These are phyloP conservation scores for Tachina fera DNA, from an alignment of 2,888 invertebrate genomes.

Conservation along the genomic window DNA sequence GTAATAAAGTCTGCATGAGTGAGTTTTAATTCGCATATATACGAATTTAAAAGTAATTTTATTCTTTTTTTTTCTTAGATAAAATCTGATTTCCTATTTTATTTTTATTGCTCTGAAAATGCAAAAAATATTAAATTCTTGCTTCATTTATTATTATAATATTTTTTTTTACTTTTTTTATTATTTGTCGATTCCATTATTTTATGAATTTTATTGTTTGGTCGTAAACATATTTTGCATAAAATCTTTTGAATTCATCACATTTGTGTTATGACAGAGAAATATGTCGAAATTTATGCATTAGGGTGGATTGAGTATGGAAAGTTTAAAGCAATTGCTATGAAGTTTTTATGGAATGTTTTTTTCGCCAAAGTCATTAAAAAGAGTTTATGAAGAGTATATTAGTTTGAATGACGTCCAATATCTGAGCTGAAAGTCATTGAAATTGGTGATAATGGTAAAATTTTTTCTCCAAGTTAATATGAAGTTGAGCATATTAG, in stretches of 20 bases:
- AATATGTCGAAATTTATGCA: background rate
- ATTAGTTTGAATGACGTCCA: no score
- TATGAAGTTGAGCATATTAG: no score
- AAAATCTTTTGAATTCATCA: background rate
- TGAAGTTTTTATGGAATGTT: no score
- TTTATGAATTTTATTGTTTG: conserved; percentile 10
- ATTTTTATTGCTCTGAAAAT: conserved; percentile 23
- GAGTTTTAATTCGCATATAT: conserved; percentile 12
- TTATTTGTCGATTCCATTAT: no score
- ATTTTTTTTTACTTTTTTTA: background rate
- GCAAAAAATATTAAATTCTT: conserved; percentile 7
- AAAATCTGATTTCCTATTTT: background rate
- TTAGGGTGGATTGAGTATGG: no score
- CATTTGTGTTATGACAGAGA: background rate
- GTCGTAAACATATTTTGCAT: conserved; percentile 27
- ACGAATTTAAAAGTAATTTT: background rate
- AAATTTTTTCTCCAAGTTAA: no score
- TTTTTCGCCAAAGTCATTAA: no score
- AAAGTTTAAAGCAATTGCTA: no score
- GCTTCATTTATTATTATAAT: conserved; percentile 2
- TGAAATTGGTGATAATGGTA: no score
- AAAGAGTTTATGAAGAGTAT: no score
- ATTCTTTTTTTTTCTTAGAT: background rate
- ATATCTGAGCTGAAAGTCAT: no score
- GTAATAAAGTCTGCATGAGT: conserved; percentile 7